These are phyloP conservation scores for Sanderia malayensis DNA, from an alignment of 30 jellyfish, hydroid and myxozoan genomes.

Conservation along the genomic window DNA sequence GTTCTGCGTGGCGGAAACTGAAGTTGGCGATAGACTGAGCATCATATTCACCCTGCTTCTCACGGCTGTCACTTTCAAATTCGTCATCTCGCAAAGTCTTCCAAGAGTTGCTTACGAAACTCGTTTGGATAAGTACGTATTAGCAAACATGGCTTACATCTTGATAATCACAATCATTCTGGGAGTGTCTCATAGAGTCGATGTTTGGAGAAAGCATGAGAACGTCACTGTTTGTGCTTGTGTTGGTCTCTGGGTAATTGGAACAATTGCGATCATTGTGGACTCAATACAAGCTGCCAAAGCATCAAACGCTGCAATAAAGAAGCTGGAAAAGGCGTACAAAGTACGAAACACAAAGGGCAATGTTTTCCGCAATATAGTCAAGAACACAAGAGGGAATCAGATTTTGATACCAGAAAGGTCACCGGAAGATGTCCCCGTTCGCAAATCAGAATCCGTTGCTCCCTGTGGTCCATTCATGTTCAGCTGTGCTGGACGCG, in stretches of 20 bases:
- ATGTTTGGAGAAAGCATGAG: conserved; percentile 9
- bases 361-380: conserved; percentile 8
- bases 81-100: conserved; percentile 62
- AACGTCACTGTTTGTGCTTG: conserved; percentile 17
- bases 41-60: conserved; percentile 71
- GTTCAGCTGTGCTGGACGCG: not conserved
- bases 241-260: conserved; percentile 2
- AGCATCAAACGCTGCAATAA: not conserved
- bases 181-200: conserved; percentile 45
- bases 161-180: conserved; percentile 55
- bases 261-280: not conserved
- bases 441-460: conserved; percentile 43
- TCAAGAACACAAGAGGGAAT: conserved; percentile 7
- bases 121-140: conserved; percentile 65
- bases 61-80: conserved; percentile 79
- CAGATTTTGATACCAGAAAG: conserved; percentile 20
- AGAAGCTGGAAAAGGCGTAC: conserved; percentile 18
- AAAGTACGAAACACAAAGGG: conserved; percentile 16
- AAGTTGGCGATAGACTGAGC: conserved; percentile 76
- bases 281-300: not conserved
- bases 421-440: conserved; percentile 26
- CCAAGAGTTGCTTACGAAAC: conserved; percentile 78
- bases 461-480: conserved; percentile 1
- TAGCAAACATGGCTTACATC: conserved; percentile 47
- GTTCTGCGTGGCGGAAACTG: conserved; percentile 65